Base-by-base conservation (phyloP, 2,797 vertebrate genomes). In the Tenualosa ilisha region DNA sequence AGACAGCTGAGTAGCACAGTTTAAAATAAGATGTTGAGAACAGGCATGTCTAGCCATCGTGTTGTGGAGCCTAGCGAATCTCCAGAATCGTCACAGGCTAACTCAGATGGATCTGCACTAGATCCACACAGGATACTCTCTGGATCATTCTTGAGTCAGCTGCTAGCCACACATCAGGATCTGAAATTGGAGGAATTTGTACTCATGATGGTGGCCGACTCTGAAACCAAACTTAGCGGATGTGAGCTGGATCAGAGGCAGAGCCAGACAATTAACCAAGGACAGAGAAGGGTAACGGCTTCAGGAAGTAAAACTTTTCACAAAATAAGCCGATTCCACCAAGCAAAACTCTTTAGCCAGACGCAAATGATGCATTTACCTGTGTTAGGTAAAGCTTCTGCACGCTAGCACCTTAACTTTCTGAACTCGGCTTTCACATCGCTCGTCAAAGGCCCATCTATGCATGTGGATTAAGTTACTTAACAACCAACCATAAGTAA, bases 11-110 rank as follows among this genome's bases (percentile, higher is more conserved):
- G 68, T 17, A 22, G 68, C 15, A 43, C 15, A 20, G 68, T 75
- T 75, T 75, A 75, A 75, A 75, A 75, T 75, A 75, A 75, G 68
- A 75, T 5, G 68, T 75, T 75, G 31, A 75, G 63, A 24, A 0
- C 11, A 37, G 11, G 15, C 37, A 17, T 17, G 37, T 40, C 68
- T 40, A 43, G 5, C 31, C 68, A 40, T 31, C 59, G n/a, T 24
- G 17, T 37, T 13, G 24, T 11, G 65, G 65, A 72, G 15, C 65
- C 31, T 26, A 72, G 11, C 43, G 68, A 75, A 75, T 43, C 68
- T 72, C 26, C 65, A 72, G 26, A 31, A 72, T 26, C 65, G 7
- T 6, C 26, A 31, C 26, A 31, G 65, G 65, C 68, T 31, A 40
- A 72, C 24, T 72, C 65, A 13, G 15, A 15, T 1, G 13, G 68